Evolutionary conservation across 2,797 vertebrate species (phyloP).

Genomic region (Hydrophis major): DNA sequence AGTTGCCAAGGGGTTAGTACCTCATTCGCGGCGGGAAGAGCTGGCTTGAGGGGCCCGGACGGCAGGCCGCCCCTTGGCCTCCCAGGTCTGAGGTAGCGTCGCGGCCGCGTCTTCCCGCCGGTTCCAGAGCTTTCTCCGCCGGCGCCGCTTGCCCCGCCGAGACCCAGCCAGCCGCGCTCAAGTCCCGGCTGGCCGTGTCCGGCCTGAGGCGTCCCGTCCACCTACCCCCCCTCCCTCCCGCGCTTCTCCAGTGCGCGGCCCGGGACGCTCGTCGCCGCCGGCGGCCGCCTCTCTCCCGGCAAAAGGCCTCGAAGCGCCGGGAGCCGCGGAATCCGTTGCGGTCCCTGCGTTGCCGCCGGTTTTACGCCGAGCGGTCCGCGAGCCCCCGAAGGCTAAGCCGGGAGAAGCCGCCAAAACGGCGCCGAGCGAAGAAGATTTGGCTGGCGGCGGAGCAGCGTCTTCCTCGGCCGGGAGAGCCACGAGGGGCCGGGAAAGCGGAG

Average conservation of each 20-base stretch:
- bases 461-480: not conserved
- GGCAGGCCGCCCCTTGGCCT: not conserved
- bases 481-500: not conserved
- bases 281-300: not conserved
- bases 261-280: no score
- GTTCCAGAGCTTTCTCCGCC: not conserved
- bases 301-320: not conserved
- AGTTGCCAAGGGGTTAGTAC: no score
- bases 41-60: not conserved
- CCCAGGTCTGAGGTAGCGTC: not conserved
- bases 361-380: not conserved
- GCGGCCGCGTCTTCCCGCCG: not conserved
- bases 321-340: not conserved
- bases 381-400: not conserved
- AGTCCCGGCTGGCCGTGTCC: not conserved
- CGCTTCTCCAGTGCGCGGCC: not conserved
- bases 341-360: not conserved
- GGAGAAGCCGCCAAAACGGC: not conserved
- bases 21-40: not conserved
- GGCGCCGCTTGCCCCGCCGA: no score
- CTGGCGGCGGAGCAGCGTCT: not conserved
- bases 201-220: not conserved
- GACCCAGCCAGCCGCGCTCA: not conserved
- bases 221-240: no score
- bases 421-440: no score